phyloP scores from a whole-genome alignment of 1,140 invertebrate genomes.

The Drosophila persimilis region DNA sequence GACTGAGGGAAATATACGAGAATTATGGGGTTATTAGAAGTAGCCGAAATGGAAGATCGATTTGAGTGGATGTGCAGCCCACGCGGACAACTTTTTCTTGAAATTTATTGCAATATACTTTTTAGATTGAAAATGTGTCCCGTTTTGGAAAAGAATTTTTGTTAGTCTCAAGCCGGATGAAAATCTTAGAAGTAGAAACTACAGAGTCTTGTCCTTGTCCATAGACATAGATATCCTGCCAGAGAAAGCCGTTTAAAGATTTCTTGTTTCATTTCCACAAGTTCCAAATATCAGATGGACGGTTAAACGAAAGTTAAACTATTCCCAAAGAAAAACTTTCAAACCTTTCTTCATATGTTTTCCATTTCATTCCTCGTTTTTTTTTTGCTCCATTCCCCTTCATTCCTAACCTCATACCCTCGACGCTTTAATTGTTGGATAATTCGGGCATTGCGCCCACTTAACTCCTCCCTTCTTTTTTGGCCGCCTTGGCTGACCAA shows the following conservation, averaged over 20 bases:
- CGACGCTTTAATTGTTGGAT: too few species aligned
- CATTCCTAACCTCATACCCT: constrained; percentile 13
- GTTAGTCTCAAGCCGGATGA: too few species aligned
- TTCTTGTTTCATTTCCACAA: constrained; percentile 14
- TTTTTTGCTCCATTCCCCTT: not conserved
- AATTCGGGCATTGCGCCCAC: not conserved
- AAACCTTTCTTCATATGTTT: not conserved
- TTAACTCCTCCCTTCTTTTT: not conserved
- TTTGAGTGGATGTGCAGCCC: constrained; percentile 13
- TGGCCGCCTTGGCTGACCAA: too few species aligned
- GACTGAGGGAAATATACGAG: constrained; percentile 5
- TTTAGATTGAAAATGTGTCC: too few species aligned
- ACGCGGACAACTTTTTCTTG: too few species aligned
- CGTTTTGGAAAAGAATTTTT: too few species aligned
- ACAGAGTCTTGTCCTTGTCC: too few species aligned
- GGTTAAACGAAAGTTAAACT: too few species aligned
- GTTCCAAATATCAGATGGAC: constrained; percentile 5
- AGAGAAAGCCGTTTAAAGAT: too few species aligned
- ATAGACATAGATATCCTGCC: too few species aligned
- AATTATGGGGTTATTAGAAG: constrained; percentile 14
- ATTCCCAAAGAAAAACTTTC: not conserved
- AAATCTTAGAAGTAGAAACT: too few species aligned
- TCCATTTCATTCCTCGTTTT: not conserved
- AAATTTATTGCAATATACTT: too few species aligned
- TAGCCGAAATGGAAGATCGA: constrained; percentile 33